Percentiles rank a stretch among this genome's conserved stretches.
These are phyloP conservation scores for Muscicapa comitata DNA, from an alignment of 2,797 vertebrate genomes.

Conservation along the genomic window DNA sequence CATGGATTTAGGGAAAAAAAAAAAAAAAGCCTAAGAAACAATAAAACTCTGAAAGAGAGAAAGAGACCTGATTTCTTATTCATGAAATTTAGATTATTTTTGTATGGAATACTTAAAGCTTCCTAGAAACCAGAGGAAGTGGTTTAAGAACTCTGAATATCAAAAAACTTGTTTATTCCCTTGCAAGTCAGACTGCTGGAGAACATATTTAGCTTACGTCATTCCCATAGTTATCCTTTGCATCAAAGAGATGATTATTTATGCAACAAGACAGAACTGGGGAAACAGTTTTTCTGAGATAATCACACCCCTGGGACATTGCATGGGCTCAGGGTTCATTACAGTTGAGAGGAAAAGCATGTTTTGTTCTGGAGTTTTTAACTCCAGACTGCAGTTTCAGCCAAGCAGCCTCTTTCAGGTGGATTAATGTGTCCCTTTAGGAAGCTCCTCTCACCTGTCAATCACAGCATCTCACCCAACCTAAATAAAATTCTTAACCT, in stretches of 20 bases:
- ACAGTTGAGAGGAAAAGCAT: constrained; percentile 10
- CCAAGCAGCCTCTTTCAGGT: neutral
- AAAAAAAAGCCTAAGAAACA: neutral
- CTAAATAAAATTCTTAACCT: constrained; percentile 14
- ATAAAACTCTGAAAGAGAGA: neutral
- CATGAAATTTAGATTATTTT: neutral
- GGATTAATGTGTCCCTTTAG: constrained; percentile 17
- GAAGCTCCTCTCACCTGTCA: constrained; percentile 7
- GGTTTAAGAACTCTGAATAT: neutral
- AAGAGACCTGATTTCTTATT: neutral
- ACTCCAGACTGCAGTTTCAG: constrained; percentile 12
- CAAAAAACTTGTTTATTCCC: constrained; percentile 59
- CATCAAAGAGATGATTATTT: constrained; percentile 69
- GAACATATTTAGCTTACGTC: constrained; percentile 58
- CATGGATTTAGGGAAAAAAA: neutral
- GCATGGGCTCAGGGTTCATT: constrained; percentile 47
- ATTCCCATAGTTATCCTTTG: constrained; percentile 46
- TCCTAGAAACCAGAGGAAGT: constrained; percentile 23
- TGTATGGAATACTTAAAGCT: neutral
- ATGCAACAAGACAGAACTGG: constrained; percentile 56
- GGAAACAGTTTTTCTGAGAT: constrained; percentile 58
- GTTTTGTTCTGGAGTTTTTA: constrained; percentile 48
- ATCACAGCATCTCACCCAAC: neutral
- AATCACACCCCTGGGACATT: constrained; percentile 65
- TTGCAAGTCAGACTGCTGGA: constrained; percentile 50